phyloP scores from a whole-genome alignment of 1,140 invertebrate species.

The Zaprionus kolodkinae region DNA sequence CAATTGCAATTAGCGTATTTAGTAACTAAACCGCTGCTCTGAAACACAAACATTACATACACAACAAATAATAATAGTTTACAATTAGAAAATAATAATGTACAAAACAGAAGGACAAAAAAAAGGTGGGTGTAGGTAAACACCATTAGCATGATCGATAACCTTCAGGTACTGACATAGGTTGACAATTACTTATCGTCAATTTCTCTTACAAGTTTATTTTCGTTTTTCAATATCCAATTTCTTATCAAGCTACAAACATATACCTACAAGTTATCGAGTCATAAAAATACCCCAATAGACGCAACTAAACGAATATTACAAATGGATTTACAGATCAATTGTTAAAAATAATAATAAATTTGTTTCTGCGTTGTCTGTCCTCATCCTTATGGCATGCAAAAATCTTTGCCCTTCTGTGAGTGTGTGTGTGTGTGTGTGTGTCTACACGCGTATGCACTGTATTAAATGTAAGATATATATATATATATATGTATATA shows the following conservation, averaged over 20 bases:
- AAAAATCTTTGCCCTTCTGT: conserved; percentile 21
- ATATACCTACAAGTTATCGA: neutral
- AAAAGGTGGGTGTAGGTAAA: neutral
- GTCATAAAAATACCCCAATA: neutral
- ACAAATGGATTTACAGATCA: conserved; percentile 17
- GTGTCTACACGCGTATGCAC: conserved; percentile 23
- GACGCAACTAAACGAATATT: conserved; percentile 17
- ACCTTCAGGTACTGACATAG: neutral
- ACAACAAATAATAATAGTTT: conserved; percentile 14
- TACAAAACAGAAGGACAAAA: conserved; percentile 27
- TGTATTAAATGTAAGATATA: conserved; percentile 11
- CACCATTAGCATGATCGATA: neutral
- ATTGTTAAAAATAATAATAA: conserved; percentile 8
- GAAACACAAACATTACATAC: conserved; percentile 27
- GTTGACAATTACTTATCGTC: neutral
- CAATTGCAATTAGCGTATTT: conserved; percentile 49
- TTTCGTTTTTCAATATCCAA: neutral
- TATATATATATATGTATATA: conserved; percentile 12
- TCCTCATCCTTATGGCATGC: conserved; percentile 29
- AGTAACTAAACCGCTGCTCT: conserved; percentile 60
- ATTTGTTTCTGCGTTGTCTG: conserved; percentile 3
- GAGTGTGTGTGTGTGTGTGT: conserved; percentile 17
- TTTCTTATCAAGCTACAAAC: neutral
- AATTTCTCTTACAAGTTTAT: neutral
- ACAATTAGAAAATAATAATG: conserved; percentile 31